These are phyloP conservation scores for Campoletis sonorensis DNA, from an alignment of 1,140 invertebrate genomes.

Conservation along the genomic window DNA sequence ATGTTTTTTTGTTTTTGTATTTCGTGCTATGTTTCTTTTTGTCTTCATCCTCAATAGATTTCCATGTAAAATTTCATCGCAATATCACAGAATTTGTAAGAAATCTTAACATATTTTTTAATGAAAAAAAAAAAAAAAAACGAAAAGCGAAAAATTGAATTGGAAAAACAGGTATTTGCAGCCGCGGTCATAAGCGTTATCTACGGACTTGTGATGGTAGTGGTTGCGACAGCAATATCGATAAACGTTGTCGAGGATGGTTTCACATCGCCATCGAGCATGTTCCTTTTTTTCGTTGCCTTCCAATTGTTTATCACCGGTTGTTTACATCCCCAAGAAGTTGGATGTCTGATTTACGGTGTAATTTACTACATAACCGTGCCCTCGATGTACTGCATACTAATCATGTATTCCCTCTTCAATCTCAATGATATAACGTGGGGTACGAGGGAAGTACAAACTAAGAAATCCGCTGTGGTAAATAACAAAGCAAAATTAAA, in stretches of 20 bases:
- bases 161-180: slow-evolving; percentile 73
- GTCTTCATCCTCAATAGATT: no score
- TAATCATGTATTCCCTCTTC: slow-evolving; percentile 82
- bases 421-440: slow-evolving; percentile 82
- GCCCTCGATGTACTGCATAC: slow-evolving; percentile 83
- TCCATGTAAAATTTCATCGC: no score
- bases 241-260: slow-evolving; percentile 78
- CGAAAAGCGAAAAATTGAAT: no score
- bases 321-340: slow-evolving; percentile 80
- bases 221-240: slow-evolving; percentile 81
- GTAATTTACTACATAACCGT: slow-evolving; percentile 82
- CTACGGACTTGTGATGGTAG: slow-evolving; percentile 84
- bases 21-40: no score
- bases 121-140: no score
- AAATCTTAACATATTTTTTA: no score
- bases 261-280: slow-evolving; percentile 74
- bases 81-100: no score
- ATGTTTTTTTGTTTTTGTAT: no score
- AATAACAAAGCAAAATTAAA: slow-evolving; percentile 47
- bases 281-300: slow-evolving; percentile 76
- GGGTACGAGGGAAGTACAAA: slow-evolving; percentile 81
- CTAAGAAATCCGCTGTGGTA: slow-evolving; percentile 66
- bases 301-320: slow-evolving; percentile 76
- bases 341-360: slow-evolving; percentile 78
- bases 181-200: slow-evolving; percentile 80